phyloP scores from a whole-genome alignment of 2,113 vertebrate genomes.

The Carollia perspicillata region DNA sequence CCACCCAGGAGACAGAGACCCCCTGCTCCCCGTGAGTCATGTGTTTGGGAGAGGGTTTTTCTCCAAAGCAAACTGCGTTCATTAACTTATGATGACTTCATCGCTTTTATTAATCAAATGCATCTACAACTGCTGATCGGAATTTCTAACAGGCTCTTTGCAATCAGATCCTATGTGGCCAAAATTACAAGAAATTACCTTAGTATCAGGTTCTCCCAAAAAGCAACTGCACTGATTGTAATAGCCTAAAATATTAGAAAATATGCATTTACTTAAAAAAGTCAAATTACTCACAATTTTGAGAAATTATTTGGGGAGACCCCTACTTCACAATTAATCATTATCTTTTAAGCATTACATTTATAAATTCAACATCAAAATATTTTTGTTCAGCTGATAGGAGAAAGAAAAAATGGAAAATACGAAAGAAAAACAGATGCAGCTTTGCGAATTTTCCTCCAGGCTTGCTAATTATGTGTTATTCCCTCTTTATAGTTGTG shows the following conservation, averaged over 20 bases:
- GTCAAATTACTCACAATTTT: neutral
- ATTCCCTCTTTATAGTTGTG: neutral
- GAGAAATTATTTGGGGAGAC: constrained; percentile 12
- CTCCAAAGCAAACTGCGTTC: neutral
- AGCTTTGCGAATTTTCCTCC: neutral
- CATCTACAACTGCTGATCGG: constrained; percentile 40
- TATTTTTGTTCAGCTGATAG: neutral
- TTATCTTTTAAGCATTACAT: neutral
- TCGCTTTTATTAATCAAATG: constrained; percentile 46
- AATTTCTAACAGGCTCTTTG: constrained; percentile 59
- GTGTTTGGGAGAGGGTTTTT: neutral
- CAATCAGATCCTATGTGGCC: constrained; percentile 16
- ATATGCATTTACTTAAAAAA: constrained; percentile 10
- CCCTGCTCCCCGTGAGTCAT: neutral
- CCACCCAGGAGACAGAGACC: neutral
- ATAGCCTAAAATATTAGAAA: constrained; percentile 10
- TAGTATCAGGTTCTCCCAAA: neutral
- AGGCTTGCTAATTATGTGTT: neutral
- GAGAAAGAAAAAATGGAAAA: neutral
- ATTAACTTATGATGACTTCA: constrained; percentile 33
- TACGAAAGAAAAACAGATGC: neutral
- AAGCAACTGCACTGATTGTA: constrained; percentile 30
- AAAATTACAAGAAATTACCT: constrained; percentile 52
- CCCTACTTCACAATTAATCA: neutral
- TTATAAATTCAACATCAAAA: neutral